Percentiles rank a stretch among this genome's conserved stretches.
Evolutionary conservation across 2,797 vertebrate species (phyloP).

Genomic region (Clarias pachynema): DNA sequence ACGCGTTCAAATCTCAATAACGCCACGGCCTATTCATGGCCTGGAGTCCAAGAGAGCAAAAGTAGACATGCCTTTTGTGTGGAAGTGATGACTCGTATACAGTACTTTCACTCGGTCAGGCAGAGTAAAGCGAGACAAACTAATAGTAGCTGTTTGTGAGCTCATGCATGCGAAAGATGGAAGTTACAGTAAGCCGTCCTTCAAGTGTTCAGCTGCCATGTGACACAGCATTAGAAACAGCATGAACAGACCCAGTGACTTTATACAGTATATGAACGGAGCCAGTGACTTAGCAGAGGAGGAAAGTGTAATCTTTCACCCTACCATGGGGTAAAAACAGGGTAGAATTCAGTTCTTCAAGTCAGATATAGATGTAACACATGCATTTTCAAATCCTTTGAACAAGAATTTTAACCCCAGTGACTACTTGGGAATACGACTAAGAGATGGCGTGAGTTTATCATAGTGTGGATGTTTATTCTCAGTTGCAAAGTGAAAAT

Average conservation of each 20-base stretch:
- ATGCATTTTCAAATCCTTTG: not conserved
- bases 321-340: not conserved
- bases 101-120: not conserved
- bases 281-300: not conserved
- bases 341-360: too few species aligned
- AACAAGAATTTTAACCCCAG: not conserved
- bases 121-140: not conserved
- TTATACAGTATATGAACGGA: too few species aligned
- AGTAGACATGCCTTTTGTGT: not conserved
- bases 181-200: not conserved
- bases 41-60: not conserved
- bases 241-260: not conserved
- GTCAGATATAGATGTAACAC: not conserved
- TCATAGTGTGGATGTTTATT: not conserved
- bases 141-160: not conserved
- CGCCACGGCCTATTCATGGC: too few species aligned
- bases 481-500: not conserved
- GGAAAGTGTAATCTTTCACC: not conserved
- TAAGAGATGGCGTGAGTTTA: not conserved
- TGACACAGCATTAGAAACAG: not conserved
- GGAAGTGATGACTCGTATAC: too few species aligned
- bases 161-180: not conserved
- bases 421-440: not conserved
- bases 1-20: not conserved
- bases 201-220: too few species aligned